These are phyloP conservation scores for Calephelis virginiensis DNA, from an alignment of 1,140 invertebrate species.

Conservation along the genomic window DNA sequence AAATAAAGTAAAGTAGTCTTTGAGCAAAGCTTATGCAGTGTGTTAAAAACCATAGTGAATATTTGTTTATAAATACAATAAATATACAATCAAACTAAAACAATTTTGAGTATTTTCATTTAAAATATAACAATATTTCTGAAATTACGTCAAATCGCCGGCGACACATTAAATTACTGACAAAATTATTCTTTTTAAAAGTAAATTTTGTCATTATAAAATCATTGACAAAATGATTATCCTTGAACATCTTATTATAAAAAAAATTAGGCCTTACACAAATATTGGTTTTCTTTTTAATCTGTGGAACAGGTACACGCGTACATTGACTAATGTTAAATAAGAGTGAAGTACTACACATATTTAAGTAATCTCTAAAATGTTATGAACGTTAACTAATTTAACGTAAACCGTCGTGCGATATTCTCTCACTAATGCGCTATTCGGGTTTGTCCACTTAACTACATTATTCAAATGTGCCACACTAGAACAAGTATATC, in stretches of 20 bases:
- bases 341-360: constrained; percentile 53
- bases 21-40: no score
- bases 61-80: constrained; percentile 1
- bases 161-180: background rate
- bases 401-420: constrained; percentile 22
- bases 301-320: constrained; percentile 64
- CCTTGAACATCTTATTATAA: constrained; percentile 25
- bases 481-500: constrained; percentile 22
- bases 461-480: constrained; percentile 22
- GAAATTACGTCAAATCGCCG: background rate
- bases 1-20: no score
- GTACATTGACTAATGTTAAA: constrained; percentile 65
- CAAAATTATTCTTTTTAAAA: background rate
- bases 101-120: constrained; percentile 6
- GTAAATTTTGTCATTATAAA: constrained; percentile 8
- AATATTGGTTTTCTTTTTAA: constrained; percentile 46
- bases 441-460: constrained; percentile 15
- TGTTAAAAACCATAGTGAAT: background rate
- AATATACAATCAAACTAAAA: background rate
- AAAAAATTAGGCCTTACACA: constrained; percentile 58
- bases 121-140: background rate
- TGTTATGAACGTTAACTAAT: constrained; percentile 48
- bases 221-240: constrained; percentile 13
- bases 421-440: constrained; percentile 20
- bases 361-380: constrained; percentile 49